Base-by-base conservation (phyloP, 2,888 invertebrate species). In the Germaria angustata region DNA sequence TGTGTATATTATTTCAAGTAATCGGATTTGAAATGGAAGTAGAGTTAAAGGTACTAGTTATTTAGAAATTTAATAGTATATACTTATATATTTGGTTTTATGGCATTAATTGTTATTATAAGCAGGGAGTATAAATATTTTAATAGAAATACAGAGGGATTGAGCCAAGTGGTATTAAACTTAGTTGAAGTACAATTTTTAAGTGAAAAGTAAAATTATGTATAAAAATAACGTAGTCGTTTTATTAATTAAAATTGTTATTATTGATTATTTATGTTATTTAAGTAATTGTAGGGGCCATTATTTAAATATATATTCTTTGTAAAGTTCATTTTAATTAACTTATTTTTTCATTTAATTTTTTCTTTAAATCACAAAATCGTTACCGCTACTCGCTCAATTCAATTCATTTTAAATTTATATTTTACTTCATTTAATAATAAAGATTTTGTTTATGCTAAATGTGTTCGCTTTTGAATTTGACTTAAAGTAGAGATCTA, bases 291-390 rank as follows among this genome's bases (percentile, higher is more conserved):
- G 32, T 66, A 24, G 51, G 39, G 32, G 17, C 32, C 39, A 44
- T 2, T 59, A 53, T 44, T 28, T 66, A 32, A 59, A 20, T 41
- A 17, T 39, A 24, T 46, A 28, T 57, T 39, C 51, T 44, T 39
- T 49, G 7, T 41, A 22, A 17, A 59, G 11, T 53, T 69, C 34
- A 17, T 39, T 73, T 24, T 13, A 66, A 51, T 80, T 80, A 59
- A 65, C 20, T 49, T 83, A 57, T 44, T 72, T 6, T 59, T 69
- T 76, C 55, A 59, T 69, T 71, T 81, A 55, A 65, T 41, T 66
- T 85, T 85, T 84, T 81, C 84, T 84, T 81, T 85, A 87, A 88
- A 88, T 88, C 88, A 88, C 88, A 88, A 88, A 88, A 87, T 87
- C 87, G 87, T 88, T 88, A 85, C 88, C 84, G 85, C 87, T 88